phyloP scores from a whole-genome alignment of 1,140 invertebrate species.

The Linepithema humile region DNA sequence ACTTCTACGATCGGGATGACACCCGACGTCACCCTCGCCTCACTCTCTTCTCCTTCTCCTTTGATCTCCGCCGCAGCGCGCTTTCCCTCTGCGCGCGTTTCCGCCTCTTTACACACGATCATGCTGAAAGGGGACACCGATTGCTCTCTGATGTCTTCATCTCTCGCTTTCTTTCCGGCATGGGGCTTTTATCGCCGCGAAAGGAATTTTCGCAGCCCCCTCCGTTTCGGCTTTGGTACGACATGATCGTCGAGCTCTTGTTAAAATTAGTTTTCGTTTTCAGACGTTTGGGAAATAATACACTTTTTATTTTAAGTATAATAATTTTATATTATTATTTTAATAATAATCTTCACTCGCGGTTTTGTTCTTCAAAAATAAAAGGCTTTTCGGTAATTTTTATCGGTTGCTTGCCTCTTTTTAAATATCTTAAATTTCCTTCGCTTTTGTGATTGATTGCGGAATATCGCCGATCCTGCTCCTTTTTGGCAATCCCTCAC shows the following conservation, averaged over 20 bases:
- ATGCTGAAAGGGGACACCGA: constrained; percentile 46
- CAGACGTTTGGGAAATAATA: neutral
- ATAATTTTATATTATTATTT: too few relatives aligned
- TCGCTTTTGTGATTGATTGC: neutral
- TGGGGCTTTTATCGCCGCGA: constrained; percentile 5
- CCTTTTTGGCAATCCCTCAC: neutral
- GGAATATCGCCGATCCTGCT: neutral
- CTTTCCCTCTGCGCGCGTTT: constrained; percentile 22
- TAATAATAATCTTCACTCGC: too few relatives aligned
- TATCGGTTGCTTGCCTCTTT: neutral
- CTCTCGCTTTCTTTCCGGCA: constrained; percentile 17
- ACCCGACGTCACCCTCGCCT: constrained; percentile 7
- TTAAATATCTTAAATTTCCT: neutral
- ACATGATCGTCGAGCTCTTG: neutral
- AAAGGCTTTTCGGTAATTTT: neutral
- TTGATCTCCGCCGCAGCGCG: constrained; percentile 36
- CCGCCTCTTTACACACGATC: constrained; percentile 40
- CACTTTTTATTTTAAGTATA: neutral
- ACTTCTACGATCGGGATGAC: constrained; percentile 47
- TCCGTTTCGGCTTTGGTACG: neutral
- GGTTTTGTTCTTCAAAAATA: neutral
- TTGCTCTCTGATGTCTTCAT: constrained; percentile 38
- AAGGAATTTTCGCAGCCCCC: constrained; percentile 2
- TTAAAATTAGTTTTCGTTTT: constrained; percentile 16
- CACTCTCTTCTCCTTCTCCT: neutral